A percentile compares a stretch with the other conserved stretches of the same genome.
phyloP scores from a whole-genome alignment of 2,888 invertebrate genomes.

The Pogonocherus hispidulus region DNA sequence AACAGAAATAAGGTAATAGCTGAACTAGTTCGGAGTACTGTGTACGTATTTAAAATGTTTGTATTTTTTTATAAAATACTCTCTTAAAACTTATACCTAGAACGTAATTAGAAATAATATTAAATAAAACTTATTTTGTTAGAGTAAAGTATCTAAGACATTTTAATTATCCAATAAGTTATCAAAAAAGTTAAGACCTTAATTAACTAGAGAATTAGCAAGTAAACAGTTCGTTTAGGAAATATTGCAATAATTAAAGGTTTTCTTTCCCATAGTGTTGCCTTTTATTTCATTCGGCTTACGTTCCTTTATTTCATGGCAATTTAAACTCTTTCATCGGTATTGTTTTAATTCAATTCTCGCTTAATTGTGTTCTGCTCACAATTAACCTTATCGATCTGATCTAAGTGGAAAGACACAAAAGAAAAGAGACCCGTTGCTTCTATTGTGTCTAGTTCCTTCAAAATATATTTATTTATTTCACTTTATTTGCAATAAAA shows the following conservation, averaged over 20 bases:
- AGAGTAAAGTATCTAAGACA: too few species aligned
- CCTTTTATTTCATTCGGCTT: not conserved
- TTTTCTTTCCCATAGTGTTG: not conserved
- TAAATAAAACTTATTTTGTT: too few species aligned
- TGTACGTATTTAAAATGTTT: too few species aligned
- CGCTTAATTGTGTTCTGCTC: conserved; percentile 28
- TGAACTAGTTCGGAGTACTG: too few species aligned
- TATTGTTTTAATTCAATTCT: conserved; percentile 44
- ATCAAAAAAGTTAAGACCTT: not conserved
- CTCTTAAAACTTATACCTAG: too few species aligned
- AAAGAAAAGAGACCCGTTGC: conserved; percentile 32
- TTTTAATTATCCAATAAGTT: not conserved
- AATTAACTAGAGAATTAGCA: not conserved
- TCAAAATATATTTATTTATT: not conserved
- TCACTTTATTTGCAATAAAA: too few species aligned
- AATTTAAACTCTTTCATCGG: conserved; percentile 36
- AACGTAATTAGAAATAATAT: too few species aligned
- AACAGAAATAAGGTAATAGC: too few species aligned
- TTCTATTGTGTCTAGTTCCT: conserved; percentile 4
- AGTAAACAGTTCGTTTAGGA: not conserved
- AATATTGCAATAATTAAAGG: conserved; percentile 8
- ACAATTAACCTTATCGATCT: conserved; percentile 40
- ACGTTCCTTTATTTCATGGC: conserved; percentile 34
- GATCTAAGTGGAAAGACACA: conserved; percentile 37
- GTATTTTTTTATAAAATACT: too few species aligned